Evolutionary conservation across 2,888 invertebrate genomes (phyloP).

Genomic region (Schizotus pectinicornis): DNA sequence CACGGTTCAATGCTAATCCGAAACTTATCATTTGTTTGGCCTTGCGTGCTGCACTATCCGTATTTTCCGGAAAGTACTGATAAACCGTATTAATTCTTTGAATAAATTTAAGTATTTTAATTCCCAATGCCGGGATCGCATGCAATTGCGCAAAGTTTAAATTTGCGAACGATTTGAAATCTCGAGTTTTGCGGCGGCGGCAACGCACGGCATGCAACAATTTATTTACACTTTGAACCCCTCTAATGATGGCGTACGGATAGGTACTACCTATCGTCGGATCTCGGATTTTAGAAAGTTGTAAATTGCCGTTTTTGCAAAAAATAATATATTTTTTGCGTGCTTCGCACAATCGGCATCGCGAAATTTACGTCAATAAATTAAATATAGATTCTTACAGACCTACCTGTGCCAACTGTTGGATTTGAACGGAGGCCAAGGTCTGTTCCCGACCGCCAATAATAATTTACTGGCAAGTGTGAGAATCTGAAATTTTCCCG

Average conservation of each 20-base stretch:
- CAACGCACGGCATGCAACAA: no score
- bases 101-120: slow-evolving; percentile 15
- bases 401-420: slow-evolving; percentile 30
- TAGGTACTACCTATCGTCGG: no score
- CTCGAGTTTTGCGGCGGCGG: no score
- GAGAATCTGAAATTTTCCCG: slow-evolving; percentile 4
- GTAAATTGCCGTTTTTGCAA: background rate
- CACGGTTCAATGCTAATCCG: slow-evolving; percentile 14
- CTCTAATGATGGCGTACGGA: no score
- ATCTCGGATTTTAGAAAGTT: no score
- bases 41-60: slow-evolving; percentile 20
- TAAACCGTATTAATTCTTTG: slow-evolving; percentile 20
- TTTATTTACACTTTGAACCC: no score
- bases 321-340: slow-evolving; percentile 16
- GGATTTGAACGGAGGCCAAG: slow-evolving; percentile 31
- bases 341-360: slow-evolving; percentile 9
- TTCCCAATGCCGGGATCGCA: slow-evolving; percentile 8
- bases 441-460: slow-evolving; percentile 18
- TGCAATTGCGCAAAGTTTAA: background rate
- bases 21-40: slow-evolving; percentile 24
- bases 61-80: slow-evolving; percentile 20
- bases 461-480: slow-evolving; percentile 20
- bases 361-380: slow-evolving; percentile 33
- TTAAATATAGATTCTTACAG: slow-evolving; percentile 28
- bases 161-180: background rate